Evolutionary conservation across 2,113 vertebrate species (phyloP), one percentile per base, ranked within the genome.

Genomic region (Heliornis fulica): DNA sequence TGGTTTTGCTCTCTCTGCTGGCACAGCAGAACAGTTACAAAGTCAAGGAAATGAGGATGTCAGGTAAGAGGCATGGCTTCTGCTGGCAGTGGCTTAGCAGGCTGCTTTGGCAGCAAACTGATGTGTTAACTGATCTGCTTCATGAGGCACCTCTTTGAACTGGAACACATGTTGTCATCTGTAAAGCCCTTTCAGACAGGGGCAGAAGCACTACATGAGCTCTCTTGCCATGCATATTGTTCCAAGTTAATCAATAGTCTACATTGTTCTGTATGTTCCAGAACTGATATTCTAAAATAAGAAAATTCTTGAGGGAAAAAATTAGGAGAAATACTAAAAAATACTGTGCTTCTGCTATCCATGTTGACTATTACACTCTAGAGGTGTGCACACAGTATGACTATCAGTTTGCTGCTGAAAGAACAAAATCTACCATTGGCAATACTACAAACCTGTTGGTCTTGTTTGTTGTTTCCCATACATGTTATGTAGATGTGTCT

Each of bases 1-100:
- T 97, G 97, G 96, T 21, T 97, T 97, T 83, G 96, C 97, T 83
- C 97, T 98, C 96, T 97, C 98, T 80, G 97, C 98, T 63, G 98
- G 98, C 78, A 94, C 98, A 15, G 97, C 98, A 93, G 99, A 99
- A 97, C 99, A 98, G 50, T 93, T 95, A 60, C 96, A 74, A 11
- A 78, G 91, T 87, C 98, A 98, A 43, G 98, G 98, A 84, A 50
- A 97, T 46, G 99, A 99, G 92, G 99, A 99, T 84, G 90, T 96
- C 98, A 99, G 99, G 99, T 99, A 99, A 99, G 99, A 93, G 85
- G 93, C 84, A 78, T 11, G 14, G 77, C 94, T 93, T 69, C 74
- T 31, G 78, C 95, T 84, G 77, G 83, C 95, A 29, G 43, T 2
- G 29, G 93, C 94, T 89, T 61, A 57, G 74, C n/a, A 21, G 50